A percentile compares a stretch with the other conserved stretches of the same genome.
These are phyloP conservation scores for Tiliqua scincoides DNA, from an alignment of 2,113 vertebrate species.

Conservation along the genomic window DNA sequence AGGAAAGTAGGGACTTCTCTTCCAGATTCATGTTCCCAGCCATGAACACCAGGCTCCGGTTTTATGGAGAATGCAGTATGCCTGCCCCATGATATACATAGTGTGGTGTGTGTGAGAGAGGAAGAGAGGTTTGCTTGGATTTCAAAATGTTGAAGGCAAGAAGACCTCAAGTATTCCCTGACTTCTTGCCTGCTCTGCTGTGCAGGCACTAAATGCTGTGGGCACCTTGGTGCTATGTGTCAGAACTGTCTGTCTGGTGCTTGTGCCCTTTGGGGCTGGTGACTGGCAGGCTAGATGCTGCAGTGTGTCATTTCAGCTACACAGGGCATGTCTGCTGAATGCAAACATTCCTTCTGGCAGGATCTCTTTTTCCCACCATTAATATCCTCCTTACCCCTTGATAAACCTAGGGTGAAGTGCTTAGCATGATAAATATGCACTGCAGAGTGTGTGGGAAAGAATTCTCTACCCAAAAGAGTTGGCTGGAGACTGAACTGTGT, in stretches of 20 bases:
- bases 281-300: slow-evolving; percentile 2
- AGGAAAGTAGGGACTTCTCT: background rate
- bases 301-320: background rate
- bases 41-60: background rate
- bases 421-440: background rate
- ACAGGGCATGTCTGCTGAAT: background rate
- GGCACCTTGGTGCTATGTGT: background rate
- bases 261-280: background rate
- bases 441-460: background rate
- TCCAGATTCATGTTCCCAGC: background rate
- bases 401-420: background rate
- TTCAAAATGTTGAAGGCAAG: background rate
- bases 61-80: background rate
- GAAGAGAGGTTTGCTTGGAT: background rate
- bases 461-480: background rate
- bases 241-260: background rate
- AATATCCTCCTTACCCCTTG: background rate
- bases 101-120: background rate
- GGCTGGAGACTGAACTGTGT: background rate
- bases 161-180: background rate
- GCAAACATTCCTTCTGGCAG: background rate
- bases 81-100: background rate
- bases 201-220: background rate
- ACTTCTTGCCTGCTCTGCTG: background rate
- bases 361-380: background rate